These are phyloP conservation scores for Drosophila paucipuncta DNA, from an alignment of 2,888 invertebrate genomes.

Conservation along the genomic window DNA sequence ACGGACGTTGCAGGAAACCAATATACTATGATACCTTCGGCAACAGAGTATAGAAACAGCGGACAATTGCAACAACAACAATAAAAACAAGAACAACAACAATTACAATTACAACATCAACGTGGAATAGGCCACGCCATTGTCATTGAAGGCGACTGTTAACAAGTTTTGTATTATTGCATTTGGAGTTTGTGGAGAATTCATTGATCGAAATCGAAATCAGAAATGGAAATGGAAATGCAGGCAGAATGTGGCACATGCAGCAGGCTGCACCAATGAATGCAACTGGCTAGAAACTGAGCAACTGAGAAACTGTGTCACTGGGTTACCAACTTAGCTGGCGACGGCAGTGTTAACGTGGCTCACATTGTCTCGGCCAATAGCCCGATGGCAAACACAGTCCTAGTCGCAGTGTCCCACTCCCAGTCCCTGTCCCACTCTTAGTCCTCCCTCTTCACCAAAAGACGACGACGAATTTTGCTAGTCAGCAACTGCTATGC, in stretches of 20 bases:
- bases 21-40: background rate
- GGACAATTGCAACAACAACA: background rate
- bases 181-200: slow-evolving; percentile 1
- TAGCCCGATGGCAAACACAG: slow-evolving; percentile 16
- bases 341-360: slow-evolving; percentile 29
- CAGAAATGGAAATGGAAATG: slow-evolving; percentile 37
- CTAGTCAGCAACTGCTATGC: slow-evolving; percentile 25
- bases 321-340: slow-evolving; percentile 58
- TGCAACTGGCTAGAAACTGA: slow-evolving; percentile 8
- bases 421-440: background rate
- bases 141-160: background rate
- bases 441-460: background rate
- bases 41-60: background rate
- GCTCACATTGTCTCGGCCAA: slow-evolving; percentile 39
- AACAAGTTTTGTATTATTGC: slow-evolving; percentile 2
- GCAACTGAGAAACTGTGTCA: slow-evolving; percentile 61
- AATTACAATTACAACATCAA: background rate
- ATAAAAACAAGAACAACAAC: background rate
- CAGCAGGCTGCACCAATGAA: slow-evolving; percentile 32
- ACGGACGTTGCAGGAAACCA: too few relatives aligned
- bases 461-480: slow-evolving; percentile 38
- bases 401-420: background rate
- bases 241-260: slow-evolving; percentile 24
- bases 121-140: background rate
- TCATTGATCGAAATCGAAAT: slow-evolving; percentile 41